Conservation (phyloP, 2,113 vertebrate species). For the Campylomormyrus tamandua region DNA sequence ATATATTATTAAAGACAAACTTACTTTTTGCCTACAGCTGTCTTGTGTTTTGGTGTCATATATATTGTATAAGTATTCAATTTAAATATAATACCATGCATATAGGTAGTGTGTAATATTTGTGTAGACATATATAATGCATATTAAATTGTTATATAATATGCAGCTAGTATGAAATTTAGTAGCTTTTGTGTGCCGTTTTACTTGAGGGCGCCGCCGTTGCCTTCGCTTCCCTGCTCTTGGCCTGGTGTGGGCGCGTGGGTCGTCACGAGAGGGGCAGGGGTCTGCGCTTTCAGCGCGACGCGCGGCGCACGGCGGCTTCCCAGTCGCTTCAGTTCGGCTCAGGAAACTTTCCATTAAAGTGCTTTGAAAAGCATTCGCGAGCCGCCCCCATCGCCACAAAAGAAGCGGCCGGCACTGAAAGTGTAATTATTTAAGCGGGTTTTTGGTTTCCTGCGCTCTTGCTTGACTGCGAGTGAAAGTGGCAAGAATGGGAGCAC, state of each 20-base stretch:
- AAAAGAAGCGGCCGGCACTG: background rate
- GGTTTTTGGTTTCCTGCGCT: conserved; percentile 16
- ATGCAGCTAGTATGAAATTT: background rate
- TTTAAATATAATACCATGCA: background rate
- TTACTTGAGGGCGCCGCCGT: background rate
- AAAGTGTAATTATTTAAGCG: background rate
- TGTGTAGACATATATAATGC: background rate
- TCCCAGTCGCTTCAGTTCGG: background rate
- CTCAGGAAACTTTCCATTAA: background rate
- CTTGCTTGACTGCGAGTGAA: conserved; percentile 20
- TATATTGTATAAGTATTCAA: background rate
- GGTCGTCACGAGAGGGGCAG: background rate
- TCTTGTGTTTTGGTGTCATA: background rate
- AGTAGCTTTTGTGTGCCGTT: background rate
- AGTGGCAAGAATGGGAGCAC: conserved; percentile 29
- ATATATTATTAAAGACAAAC: background rate
- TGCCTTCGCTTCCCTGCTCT: background rate
- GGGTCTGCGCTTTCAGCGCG: background rate
- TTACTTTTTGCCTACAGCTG: background rate
- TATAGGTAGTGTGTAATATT: background rate
- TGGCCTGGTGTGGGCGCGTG: background rate
- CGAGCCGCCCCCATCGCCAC: background rate
- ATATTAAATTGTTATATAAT: background rate
- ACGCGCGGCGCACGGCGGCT: background rate
- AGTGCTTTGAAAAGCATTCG: background rate